These are phyloP conservation scores for Heliconius ethilla DNA, from an alignment of 2,888 invertebrate species.

Conservation along the genomic window DNA sequence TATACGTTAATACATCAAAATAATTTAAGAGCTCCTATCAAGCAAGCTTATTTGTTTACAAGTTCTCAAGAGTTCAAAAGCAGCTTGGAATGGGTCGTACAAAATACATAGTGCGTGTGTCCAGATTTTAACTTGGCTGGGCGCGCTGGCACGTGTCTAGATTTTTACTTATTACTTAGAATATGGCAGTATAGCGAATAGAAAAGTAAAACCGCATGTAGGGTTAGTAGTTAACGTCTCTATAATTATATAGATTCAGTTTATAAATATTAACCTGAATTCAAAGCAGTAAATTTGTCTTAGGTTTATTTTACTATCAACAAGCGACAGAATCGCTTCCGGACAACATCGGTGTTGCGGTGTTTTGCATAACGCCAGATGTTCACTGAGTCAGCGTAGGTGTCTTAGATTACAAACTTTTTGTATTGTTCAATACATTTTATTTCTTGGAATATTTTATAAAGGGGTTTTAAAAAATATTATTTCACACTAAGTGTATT, in stretches of 20 bases:
- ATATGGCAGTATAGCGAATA: too few species aligned
- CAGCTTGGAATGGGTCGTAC: too few species aligned
- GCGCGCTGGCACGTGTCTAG: neutral
- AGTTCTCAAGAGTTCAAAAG: too few species aligned
- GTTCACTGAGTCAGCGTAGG: conserved; percentile 70
- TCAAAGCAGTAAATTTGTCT: conserved; percentile 3
- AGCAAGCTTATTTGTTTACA: too few species aligned
- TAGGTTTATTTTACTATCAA: conserved; percentile 15
- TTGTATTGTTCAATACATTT: conserved; percentile 34
- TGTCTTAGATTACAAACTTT: conserved; percentile 45
- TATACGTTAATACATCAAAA: too few species aligned
- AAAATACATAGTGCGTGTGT: too few species aligned
- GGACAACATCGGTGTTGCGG: conserved; percentile 51
- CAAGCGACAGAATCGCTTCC: conserved; percentile 24
- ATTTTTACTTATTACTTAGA: neutral
- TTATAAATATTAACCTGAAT: conserved; percentile 9
- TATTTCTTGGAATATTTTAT: conserved; percentile 21
- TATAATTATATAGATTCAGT: neutral
- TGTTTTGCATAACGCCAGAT: conserved; percentile 62
- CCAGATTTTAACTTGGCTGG: too few species aligned
- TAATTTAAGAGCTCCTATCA: too few species aligned
- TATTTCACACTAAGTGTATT: neutral
- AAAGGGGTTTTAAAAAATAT: neutral
- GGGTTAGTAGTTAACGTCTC: neutral
- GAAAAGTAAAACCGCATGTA: neutral